These are phyloP conservation scores for Pseudoips prasinana DNA, from an alignment of 2,888 invertebrate species.

Conservation along the genomic window DNA sequence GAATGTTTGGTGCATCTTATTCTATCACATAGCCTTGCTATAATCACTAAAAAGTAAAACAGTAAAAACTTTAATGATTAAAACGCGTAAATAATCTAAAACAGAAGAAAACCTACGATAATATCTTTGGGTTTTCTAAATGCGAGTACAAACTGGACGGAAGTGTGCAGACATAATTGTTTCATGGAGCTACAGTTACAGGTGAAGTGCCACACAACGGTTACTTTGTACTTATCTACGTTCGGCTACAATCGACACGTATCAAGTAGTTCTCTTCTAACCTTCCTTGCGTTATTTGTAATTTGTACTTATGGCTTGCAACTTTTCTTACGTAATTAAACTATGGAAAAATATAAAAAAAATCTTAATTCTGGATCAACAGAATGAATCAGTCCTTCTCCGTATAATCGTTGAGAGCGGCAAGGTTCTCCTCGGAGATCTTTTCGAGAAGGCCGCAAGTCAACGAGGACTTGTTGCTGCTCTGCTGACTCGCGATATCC, in stretches of 20 bases:
- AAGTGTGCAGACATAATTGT: slow-evolving; percentile 25
- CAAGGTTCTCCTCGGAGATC: slow-evolving; percentile 71
- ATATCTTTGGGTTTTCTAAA: slow-evolving; percentile 69
- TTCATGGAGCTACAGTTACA: no score
- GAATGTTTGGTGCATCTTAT: slow-evolving; percentile 73
- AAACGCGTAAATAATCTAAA: slow-evolving; percentile 40
- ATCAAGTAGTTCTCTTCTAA: no score
- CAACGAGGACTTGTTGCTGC: slow-evolving; percentile 34
- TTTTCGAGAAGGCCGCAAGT: slow-evolving; percentile 59
- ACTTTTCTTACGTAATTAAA: slow-evolving; percentile 19
- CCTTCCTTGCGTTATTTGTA: slow-evolving; percentile 13
- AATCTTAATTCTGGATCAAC: slow-evolving; percentile 36
- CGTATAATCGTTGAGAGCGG: slow-evolving; percentile 53
- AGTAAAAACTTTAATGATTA: slow-evolving; percentile 29
- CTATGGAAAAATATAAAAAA: slow-evolving; percentile 8
- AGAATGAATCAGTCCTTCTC: slow-evolving; percentile 39
- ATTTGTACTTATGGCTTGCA: slow-evolving; percentile 38
- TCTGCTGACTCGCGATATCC: slow-evolving; percentile 43
- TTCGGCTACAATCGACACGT: slow-evolving; percentile 7
- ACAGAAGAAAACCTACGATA: slow-evolving; percentile 45
- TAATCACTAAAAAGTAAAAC: slow-evolving; percentile 36
- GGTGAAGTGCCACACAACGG: slow-evolving; percentile 18
- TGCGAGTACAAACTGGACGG: slow-evolving; percentile 43
- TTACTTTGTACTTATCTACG: slow-evolving; percentile 29
- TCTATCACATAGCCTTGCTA: slow-evolving; percentile 74